phyloP scores from a whole-genome alignment of 2,113 vertebrate species.

The Oxyruncus cristatus region DNA sequence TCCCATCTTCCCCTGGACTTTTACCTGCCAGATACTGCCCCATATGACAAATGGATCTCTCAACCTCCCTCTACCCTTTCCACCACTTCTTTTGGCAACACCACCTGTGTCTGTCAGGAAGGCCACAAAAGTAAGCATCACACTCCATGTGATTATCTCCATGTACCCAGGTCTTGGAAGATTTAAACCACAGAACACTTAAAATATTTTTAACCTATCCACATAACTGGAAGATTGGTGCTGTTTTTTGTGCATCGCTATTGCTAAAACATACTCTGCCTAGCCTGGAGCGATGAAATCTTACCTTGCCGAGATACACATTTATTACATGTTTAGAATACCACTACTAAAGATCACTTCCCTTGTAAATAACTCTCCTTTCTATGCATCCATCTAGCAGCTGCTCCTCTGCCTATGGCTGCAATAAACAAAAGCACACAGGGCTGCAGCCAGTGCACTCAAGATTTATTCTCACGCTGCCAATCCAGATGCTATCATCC shows the following conservation, averaged over 20 bases:
- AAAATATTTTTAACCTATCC: neutral
- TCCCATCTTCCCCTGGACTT: neutral
- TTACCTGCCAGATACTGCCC: neutral
- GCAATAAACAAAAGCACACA: neutral
- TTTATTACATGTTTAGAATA: neutral
- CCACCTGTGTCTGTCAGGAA: neutral
- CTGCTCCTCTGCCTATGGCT: neutral
- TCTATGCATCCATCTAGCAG: neutral
- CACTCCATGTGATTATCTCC: neutral
- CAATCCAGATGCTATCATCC: neutral
- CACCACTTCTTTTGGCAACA: neutral
- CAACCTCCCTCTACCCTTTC: neutral
- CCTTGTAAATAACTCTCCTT: neutral
- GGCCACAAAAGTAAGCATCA: neutral
- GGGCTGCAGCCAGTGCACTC: neutral
- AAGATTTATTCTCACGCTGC: neutral
- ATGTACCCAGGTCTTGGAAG: neutral
- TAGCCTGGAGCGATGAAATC: neutral
- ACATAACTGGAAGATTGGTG: neutral
- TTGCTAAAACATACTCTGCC: neutral
- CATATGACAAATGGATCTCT: neutral
- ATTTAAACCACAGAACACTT: neutral
- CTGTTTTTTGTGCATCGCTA: neutral
- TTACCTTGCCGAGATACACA: neutral
- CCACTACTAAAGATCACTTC: neutral